Base-by-base conservation (phyloP, 2,113 vertebrate genomes). In the Lagopus muta region DNA sequence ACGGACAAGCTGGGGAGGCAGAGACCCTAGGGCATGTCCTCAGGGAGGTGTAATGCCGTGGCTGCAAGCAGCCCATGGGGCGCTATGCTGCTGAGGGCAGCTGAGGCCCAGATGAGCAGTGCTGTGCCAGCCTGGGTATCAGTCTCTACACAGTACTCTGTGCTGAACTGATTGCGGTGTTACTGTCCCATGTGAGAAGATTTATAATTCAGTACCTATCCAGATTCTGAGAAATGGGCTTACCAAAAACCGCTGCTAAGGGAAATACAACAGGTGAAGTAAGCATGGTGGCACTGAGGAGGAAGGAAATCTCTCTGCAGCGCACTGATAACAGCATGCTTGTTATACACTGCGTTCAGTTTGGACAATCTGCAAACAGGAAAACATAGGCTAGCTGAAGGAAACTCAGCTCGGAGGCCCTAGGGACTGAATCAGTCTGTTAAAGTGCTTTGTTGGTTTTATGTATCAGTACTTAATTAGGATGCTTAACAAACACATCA, bases 291-390 rank as follows among this genome's bases (percentile, higher is more conserved):
- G 82, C 79, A 86, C 57, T n/a, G 57, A 72, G 70, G 73, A 92
- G 94, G 93, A 94, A 92, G 91, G 91, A 97, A 96, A 92, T 69
- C 73, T 90, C 85, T 64, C 94, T 95, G 95, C 94, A 95, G 57
- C 8, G 50, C 27, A 28, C 91, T 86, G 94, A 94, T 96, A 96
- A 97, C 91, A 75, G 48, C 22, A 48, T 21, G 54, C 64, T 88
- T 78, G 91, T 87, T 88, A 88, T 8, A 86, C 22, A 28, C 79
- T 48, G 52, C 34, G 72, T 57, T 92, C 76, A 88, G 42, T 64
- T 54, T 54, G 85, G 82, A 94, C 76, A 92, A 81, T 57, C 76
- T 0, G 1, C 87, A 89, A 82, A 60, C 2, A 8, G 88, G 88
- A 94, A 95, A 95, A 88, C 91, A 90, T 65, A 77, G 79, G n/a